These are phyloP conservation scores for Actinopyga echinites DNA, from an alignment of 53 echinoderm and acorn worm species.

Conservation along the genomic window DNA sequence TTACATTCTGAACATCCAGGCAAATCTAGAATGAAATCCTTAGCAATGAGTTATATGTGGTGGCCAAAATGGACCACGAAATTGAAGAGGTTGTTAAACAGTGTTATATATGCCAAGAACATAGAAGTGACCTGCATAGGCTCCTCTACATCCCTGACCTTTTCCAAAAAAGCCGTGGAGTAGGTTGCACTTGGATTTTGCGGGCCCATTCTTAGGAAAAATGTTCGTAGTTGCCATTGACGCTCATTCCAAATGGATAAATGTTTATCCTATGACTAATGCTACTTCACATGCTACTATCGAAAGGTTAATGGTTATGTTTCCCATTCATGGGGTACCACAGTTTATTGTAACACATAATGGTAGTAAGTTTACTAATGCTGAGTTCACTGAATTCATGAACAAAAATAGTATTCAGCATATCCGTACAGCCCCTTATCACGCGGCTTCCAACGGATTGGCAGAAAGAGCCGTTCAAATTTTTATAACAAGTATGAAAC, in stretches of 20 bases:
- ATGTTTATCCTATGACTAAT: constrained; percentile 46
- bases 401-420: constrained; percentile 48
- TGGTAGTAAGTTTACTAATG: constrained; percentile 47
- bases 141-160: constrained; percentile 59
- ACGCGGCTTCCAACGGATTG: constrained; percentile 63
- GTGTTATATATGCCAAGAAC: constrained; percentile 40
- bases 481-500: constrained; percentile 20
- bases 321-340: constrained; percentile 42
- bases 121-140: constrained; percentile 28
- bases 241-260: constrained; percentile 63
- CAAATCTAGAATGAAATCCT: constrained; percentile 1
- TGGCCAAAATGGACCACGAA: constrained; percentile 59
- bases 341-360: constrained; percentile 51
- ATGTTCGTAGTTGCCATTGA: constrained; percentile 61
- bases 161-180: constrained; percentile 52
- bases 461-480: constrained; percentile 63
- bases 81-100: constrained; percentile 45
- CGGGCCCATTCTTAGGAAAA: constrained; percentile 44
- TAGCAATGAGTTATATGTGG: constrained; percentile 42
- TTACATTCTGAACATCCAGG: constrained; percentile 52
- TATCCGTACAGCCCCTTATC: constrained; percentile 42
- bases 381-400: constrained; percentile 47
- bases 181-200: constrained; percentile 63
- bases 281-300: constrained; percentile 61
- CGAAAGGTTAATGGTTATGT: constrained; percentile 28